Base-by-base conservation (phyloP, 2,113 vertebrate genomes). In the Syngnathoides biaculeatus region DNA sequence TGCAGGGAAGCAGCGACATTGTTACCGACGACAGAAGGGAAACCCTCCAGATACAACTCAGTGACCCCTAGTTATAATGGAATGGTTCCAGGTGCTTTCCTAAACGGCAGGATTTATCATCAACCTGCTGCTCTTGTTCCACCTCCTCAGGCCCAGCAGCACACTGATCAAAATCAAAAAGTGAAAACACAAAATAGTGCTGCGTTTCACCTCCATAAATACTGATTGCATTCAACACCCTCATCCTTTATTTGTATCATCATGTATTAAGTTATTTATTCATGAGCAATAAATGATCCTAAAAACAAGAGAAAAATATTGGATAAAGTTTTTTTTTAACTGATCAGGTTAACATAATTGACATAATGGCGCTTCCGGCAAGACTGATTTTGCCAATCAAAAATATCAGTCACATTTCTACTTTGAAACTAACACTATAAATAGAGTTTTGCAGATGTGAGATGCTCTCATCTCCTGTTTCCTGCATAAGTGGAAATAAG, bases 61-160 rank as follows among this genome's bases (percentile, higher is more conserved):
- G 72, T 91, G 91, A 91, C 91, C 91, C 87, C 79, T 87, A 73
- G 80, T 79, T 76, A 86, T 83, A 79, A 81, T 92, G 90, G 89
- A 91, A 79, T n/a, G 71, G 64, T 87, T 91, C 91, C 90, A 92
- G 89, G 90, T 91, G 88, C 90, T 92, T 92, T 91, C 90, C 87
- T 87, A 62, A 86, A 82, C 83, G 86, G 75, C 71, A 81, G 67
- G 77, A 82, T 86, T 90, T 86, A 88, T 82, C 85, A 69, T 65
- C 86, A 86, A 83, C 74, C 80, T 77, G 82, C 81, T 85, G 89
- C 89, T 84, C 67, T 79, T 26, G 69, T 82, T 80, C 76, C 52
- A 59, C 17, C 69, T 24, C 48, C 74, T 55, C 73, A 75, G 71
- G 74, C 82, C 35, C 79, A 70, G 78, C 70, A 76, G 38, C 61